Conservation (phyloP, 1,140 invertebrate genomes). For the Drosophila willistoni region DNA sequence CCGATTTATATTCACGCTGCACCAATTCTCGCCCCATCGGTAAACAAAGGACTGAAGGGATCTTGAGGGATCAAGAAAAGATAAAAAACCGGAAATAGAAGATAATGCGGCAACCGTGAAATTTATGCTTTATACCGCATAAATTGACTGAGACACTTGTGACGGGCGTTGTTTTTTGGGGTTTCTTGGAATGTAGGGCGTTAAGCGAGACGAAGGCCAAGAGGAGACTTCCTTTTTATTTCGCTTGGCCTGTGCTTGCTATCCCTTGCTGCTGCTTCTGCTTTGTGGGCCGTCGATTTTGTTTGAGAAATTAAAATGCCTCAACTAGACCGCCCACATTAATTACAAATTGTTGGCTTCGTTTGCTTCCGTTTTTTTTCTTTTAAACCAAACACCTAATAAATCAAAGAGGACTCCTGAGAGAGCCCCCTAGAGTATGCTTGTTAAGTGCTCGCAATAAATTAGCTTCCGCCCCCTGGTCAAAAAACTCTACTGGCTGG, state of each 20-base stretch:
- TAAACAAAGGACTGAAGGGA: slow-evolving; percentile 3
- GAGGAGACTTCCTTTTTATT: slow-evolving; percentile 11
- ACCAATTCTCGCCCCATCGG: neutral
- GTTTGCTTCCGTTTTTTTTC: slow-evolving; percentile 25
- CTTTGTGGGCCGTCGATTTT: slow-evolving; percentile 33
- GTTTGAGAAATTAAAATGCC: slow-evolving; percentile 70
- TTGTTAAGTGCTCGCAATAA: slow-evolving; percentile 81
- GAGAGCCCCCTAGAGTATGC: slow-evolving; percentile 71
- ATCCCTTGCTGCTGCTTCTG: neutral
- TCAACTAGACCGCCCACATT: slow-evolving; percentile 55
- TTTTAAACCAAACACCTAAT: slow-evolving; percentile 76
- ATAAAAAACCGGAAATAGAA: slow-evolving; percentile 21
- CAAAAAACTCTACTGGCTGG: slow-evolving; percentile 23
- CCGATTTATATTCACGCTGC: slow-evolving; percentile 1
- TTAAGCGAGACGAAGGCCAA: neutral
- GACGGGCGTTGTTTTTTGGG: slow-evolving; percentile 29
- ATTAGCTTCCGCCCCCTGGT: slow-evolving; percentile 65
- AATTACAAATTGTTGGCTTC: slow-evolving; percentile 64
- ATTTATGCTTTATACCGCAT: slow-evolving; percentile 33
- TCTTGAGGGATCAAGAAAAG: slow-evolving; percentile 3
- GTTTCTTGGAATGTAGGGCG: neutral
- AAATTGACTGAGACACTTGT: slow-evolving; percentile 36
- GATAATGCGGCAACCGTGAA: slow-evolving; percentile 19
- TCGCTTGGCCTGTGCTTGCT: neutral
- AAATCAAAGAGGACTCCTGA: slow-evolving; percentile 73